Evolutionary conservation across 2,797 vertebrate species (phyloP).

Genomic region (Hipposideros larvatus): DNA sequence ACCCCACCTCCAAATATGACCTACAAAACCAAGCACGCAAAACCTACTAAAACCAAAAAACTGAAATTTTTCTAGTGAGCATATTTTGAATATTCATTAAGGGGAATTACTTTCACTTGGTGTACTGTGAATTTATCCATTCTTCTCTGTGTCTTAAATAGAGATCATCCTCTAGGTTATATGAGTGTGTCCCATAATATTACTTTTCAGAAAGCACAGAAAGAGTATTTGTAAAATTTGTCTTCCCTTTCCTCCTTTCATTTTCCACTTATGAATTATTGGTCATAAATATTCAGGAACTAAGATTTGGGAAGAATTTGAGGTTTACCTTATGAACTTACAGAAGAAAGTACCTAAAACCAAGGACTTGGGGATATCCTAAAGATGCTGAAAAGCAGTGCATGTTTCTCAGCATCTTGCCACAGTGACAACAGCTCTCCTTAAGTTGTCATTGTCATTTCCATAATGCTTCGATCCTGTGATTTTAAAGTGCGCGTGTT

Average conservation of each 20-base stretch:
- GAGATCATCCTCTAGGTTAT: neutral
- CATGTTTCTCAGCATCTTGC: neutral
- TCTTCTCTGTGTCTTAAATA: neutral
- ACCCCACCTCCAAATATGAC: neutral
- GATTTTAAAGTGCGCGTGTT: conserved; percentile 14
- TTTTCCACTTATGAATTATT: conserved; percentile 5
- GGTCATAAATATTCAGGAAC: neutral
- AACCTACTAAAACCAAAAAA: neutral
- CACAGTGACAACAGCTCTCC: conserved; percentile 6
- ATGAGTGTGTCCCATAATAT: neutral
- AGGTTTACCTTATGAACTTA: neutral
- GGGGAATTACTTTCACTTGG: neutral
- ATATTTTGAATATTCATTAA: conserved; percentile 28
- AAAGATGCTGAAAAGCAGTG: neutral
- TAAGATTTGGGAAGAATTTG: conserved; percentile 4
- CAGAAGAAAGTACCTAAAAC: conserved; percentile 18
- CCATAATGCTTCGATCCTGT: conserved; percentile 63
- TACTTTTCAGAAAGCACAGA: conserved; percentile 11
- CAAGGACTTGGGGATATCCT: neutral
- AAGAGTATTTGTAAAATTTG: conserved; percentile 27
- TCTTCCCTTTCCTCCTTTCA: neutral
- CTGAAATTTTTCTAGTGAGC: neutral
- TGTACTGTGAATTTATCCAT: neutral
- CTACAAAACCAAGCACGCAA: neutral
- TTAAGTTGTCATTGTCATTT: conserved; percentile 69